phyloP scores from a whole-genome alignment of 2,888 invertebrate genomes.

The Chirona hameri region DNA sequence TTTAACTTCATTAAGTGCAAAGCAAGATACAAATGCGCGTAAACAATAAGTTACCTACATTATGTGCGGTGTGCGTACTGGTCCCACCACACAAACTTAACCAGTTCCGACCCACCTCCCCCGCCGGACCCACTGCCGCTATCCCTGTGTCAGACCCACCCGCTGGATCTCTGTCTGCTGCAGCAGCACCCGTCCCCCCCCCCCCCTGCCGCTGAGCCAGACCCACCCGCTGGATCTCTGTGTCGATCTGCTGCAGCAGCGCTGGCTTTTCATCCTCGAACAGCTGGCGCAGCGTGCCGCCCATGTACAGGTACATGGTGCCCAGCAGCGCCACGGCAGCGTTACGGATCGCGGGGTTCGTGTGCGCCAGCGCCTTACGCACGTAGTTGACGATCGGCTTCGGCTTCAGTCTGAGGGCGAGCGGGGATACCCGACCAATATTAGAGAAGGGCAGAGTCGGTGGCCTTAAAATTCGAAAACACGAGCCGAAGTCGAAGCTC shows the following conservation, averaged over 20 bases:
- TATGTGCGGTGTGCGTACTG: too few relatives aligned
- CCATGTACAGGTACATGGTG: conserved; percentile 75
- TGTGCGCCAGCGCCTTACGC: conserved; percentile 78
- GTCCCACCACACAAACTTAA: too few relatives aligned
- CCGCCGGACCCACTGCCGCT: conserved; percentile 37
- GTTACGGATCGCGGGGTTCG: conserved; percentile 77
- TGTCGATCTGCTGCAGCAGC: conserved; percentile 74
- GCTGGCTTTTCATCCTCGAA: conserved; percentile 85
- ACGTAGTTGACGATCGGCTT: conserved; percentile 70
- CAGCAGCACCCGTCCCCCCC: conserved; percentile 70
- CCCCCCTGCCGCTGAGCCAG: conserved; percentile 57
- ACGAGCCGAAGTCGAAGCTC: too few relatives aligned
- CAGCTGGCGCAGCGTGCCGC: conserved; percentile 66
- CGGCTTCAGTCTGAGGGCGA: conserved; percentile 56
- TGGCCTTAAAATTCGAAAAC: too few relatives aligned
- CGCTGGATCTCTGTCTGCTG: conserved; percentile 85
- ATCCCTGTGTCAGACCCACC: conserved; percentile 55
- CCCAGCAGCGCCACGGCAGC: conserved; percentile 71
- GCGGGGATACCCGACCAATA: too few relatives aligned
- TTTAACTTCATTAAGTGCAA: too few relatives aligned
- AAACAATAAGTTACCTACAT: too few relatives aligned
- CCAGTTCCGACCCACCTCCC: neutral
- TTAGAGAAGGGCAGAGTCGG: too few relatives aligned
- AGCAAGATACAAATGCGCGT: too few relatives aligned
- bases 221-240: conserved; percentile 70